These are phyloP conservation scores for Spea multiplicata DNA, from an alignment of 2,113 vertebrate species.

Conservation along the genomic window DNA sequence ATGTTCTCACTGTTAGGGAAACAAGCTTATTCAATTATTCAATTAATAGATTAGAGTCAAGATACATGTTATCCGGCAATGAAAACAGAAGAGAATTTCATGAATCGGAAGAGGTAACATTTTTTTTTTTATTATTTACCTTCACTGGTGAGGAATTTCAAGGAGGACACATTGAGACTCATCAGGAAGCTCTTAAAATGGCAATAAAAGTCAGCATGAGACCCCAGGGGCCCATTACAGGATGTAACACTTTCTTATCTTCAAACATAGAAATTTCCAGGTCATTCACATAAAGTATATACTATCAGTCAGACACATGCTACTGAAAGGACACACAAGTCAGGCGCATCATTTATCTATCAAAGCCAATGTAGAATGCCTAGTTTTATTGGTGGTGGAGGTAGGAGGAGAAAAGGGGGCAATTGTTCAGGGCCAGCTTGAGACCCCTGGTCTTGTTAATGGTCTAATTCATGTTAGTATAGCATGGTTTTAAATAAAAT, in stretches of 20 bases:
- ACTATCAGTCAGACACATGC: not conserved
- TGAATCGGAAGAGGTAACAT: slow-evolving; percentile 63
- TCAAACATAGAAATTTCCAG: slow-evolving; percentile 20
- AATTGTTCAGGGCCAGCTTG: too few relatives aligned
- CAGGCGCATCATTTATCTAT: not conserved
- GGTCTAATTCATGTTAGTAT: too few relatives aligned
- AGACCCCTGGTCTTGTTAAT: too few relatives aligned
- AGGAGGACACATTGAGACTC: slow-evolving; percentile 8
- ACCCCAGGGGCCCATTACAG: slow-evolving; percentile 33
- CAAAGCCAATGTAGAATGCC: not conserved
- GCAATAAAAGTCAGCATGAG: slow-evolving; percentile 40
- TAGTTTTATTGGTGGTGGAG: too few relatives aligned
- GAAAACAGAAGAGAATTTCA: slow-evolving; percentile 65
- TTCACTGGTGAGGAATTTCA: slow-evolving; percentile 20
- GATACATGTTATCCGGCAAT: slow-evolving; percentile 82
- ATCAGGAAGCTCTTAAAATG: slow-evolving; percentile 21
- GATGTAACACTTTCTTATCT: slow-evolving; percentile 34
- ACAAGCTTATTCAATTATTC: slow-evolving; percentile 97
- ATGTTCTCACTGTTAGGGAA: slow-evolving; percentile 80
- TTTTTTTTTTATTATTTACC: slow-evolving; percentile 9
- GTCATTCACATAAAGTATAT: not conserved
- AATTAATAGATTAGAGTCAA: slow-evolving; percentile 93
- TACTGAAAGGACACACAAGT: not conserved
- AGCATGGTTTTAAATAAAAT: too few relatives aligned
- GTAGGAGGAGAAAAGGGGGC: too few relatives aligned